Base-by-base conservation (phyloP, 1,140 invertebrate species). In the Diploscapter pachys region DNA sequence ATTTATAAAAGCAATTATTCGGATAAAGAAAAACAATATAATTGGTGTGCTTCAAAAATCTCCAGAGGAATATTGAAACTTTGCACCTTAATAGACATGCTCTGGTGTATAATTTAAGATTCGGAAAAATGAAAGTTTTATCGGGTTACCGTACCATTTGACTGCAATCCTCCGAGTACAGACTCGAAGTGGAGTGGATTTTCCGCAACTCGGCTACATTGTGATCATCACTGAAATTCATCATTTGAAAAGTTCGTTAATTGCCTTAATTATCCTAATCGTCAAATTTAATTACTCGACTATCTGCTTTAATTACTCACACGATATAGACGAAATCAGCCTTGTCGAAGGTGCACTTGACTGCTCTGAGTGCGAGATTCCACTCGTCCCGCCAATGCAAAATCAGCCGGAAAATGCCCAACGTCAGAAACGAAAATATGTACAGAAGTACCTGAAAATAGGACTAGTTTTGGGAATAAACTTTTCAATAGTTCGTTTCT, bases 141-240 rank as follows among this genome's bases (percentile, higher is more conserved):
- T 31, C 31, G 31, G 31, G 31, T 31, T 31, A 31, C 31, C 31
- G 31, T 31, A 31, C 31, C 31, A 31, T 31, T 31, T 31, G 31
- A 31, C 31, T 31, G 31, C 31, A 31, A 1, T 31, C 31, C 31
- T 31, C 31, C 31, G 31, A 31, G 31, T 31, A 31, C 31, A 31
- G 31, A 31, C 31, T 31, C 31, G 31, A 31, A 31, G 31, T 31
- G 31, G 31, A 31, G 31, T 31, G 31, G 31, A 31, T 31, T 31
- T 31, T 31, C 13, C 80, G 79, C 61, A 84, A 73, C 3, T 75
- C 79, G 11, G 77, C 73, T n/a, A 79, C 81, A 57, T 80, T 70
- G 71, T 83, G 81, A 62, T 84, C 80, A 63, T 84, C 82, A 8
- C 82, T 83, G 50, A 55, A 83, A 84, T 13, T 9, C 9, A 64